Evolutionary conservation across 53 echinoderm and acorn worm genomes (phyloP).

Genomic region (Echinarachnius parma): DNA sequence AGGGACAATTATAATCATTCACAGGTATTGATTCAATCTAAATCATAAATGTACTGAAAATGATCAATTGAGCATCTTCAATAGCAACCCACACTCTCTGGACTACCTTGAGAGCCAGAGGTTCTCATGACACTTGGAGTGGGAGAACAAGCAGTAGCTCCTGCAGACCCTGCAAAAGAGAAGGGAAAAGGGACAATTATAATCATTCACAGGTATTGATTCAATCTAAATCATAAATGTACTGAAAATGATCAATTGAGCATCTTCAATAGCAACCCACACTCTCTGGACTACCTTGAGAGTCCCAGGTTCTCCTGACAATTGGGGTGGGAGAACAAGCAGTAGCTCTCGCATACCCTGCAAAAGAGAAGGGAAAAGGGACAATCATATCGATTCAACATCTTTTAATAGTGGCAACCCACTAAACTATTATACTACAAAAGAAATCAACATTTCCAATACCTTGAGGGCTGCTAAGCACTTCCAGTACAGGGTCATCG

Average conservation of each 20-base stretch:
- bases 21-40: too few relatives aligned
- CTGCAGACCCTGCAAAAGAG: constrained; percentile 66
- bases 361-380: too few relatives aligned
- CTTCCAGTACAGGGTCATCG: constrained; percentile 64
- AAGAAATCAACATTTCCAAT: background rate
- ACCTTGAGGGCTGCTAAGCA: constrained; percentile 84
- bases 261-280: background rate
- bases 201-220: background rate
- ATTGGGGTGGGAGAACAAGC: constrained; percentile 61
- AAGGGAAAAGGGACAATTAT: background rate
- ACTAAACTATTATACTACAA: too few relatives aligned
- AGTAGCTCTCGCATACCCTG: constrained; percentile 71
- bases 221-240: background rate
- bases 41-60: too few relatives aligned
- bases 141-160: constrained; percentile 74
- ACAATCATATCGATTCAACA: too few relatives aligned
- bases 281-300: background rate
- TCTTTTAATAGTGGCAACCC: too few relatives aligned
- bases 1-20: too few relatives aligned
- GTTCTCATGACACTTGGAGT: constrained; percentile 2
- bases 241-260: background rate
- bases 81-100: constrained; percentile 76
- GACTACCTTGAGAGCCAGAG: constrained; percentile 48
- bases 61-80: too few relatives aligned
- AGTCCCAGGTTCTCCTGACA: constrained; percentile 21